Evolutionary conservation across 2,113 vertebrate genomes (phyloP).

Genomic region (Triplophysa rosa): DNA sequence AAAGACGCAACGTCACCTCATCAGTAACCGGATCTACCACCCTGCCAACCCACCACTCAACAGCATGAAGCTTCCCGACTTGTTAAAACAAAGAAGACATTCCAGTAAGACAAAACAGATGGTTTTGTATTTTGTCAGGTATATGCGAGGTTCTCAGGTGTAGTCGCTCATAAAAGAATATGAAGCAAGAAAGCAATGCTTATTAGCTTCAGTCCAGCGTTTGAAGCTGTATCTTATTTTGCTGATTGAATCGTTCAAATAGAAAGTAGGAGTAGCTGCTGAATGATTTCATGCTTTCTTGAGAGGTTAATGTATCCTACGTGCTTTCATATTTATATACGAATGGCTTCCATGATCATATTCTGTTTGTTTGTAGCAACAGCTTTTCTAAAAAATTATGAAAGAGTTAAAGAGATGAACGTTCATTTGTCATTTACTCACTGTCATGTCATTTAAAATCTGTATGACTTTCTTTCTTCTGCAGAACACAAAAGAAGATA

Average conservation of each 20-base stretch:
- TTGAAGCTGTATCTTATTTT: constrained; percentile 8
- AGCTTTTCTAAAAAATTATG: neutral
- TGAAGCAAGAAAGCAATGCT: neutral
- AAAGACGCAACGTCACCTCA: neutral
- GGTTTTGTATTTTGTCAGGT: neutral
- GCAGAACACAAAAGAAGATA: no score
- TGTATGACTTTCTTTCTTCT: no score
- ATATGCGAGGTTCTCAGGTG: neutral
- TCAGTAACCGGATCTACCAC: neutral
- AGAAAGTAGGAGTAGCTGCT: constrained; percentile 2
- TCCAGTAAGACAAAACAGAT: neutral
- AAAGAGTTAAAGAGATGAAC: neutral
- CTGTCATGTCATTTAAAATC: no score
- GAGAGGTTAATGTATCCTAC: neutral
- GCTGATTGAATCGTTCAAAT: neutral
- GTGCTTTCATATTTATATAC: no score
- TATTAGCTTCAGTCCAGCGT: neutral
- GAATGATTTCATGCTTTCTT: neutral
- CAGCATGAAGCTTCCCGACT: neutral
- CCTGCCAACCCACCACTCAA: constrained; percentile 4
- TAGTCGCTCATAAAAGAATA: neutral
- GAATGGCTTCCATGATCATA: neutral
- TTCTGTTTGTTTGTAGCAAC: neutral
- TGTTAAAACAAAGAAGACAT: neutral
- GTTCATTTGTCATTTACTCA: no score